Base-by-base conservation (phyloP, 1,140 invertebrate species). In the Brachystomella parvula region DNA sequence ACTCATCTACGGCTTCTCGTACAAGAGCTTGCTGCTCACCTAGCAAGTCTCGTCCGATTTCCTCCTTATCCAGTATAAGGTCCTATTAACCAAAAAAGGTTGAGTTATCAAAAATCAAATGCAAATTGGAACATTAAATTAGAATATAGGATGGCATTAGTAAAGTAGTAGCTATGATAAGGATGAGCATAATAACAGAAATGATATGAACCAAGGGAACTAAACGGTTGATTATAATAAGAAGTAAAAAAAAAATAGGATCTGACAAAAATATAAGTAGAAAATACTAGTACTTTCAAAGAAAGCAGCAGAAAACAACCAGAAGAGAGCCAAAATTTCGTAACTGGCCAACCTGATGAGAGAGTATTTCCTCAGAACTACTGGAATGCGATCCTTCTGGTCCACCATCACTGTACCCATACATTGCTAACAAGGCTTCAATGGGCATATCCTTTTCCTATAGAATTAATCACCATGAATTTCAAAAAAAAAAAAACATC, bases 391-490 rank as follows among this genome's bases (percentile, higher is more conserved):
- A 61, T 29, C 81, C 75, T 35, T 76, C 75, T 32, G 78, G 76
- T 61, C 77, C 78, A 44, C 80, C 82, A 39, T 77, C 77, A 68
- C 79, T 81, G 79, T 85, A 89, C 69, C 89, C 88, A 80, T 94
- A 95, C 78, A 93, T 84, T 12, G 90, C 90, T 70, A 96, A 79
- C 58, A 97, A 79, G 76, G 94, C 88, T 75, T 95, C 92, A 70
- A 97, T 82, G 68, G 94, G 94, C 90, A 97, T 96, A 80, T 96
- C 90, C 76, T 87, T 84, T 77, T 85, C 84, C 74, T 75, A 64
- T 29, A 26, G 29, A 64, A 58, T 61, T 57, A 63, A 62, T 39
- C 24, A 62, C 12, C 19, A 66, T 35, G 26, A 57, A 57, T 24
- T 6, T 28, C 21, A 57, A 32, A 39, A 65, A 12, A 2, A 65